Conservation (phyloP, 2,113 vertebrate genomes). For the Sinocyclocheilus maitianheensis region DNA sequence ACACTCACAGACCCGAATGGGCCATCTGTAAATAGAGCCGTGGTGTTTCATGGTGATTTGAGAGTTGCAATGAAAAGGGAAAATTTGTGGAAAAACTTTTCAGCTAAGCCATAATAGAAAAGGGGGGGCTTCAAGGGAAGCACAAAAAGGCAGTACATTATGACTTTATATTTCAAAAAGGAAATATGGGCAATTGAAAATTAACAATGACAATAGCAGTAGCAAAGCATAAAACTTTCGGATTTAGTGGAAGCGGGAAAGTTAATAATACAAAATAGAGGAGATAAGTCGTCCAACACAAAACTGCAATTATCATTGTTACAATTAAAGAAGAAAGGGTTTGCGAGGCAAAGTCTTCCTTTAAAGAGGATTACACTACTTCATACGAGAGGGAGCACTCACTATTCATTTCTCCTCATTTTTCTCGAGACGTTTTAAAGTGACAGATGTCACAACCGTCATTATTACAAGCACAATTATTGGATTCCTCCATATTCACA, state of each 20-base stretch:
- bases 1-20: not conserved
- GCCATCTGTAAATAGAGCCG: slow-evolving; percentile 31
- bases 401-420: slow-evolving; percentile 78
- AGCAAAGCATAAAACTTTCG: slow-evolving; percentile 77
- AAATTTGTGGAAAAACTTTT: slow-evolving; percentile 47
- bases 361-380: slow-evolving; percentile 77
- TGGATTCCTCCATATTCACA: slow-evolving; percentile 61
- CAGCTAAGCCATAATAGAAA: slow-evolving; percentile 53
- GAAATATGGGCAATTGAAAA: slow-evolving; percentile 76
- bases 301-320: slow-evolving; percentile 80
- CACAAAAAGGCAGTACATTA: slow-evolving; percentile 58
- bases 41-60: slow-evolving; percentile 40
- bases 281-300: slow-evolving; percentile 77
- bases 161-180: slow-evolving; percentile 72
- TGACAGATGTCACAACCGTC: slow-evolving; percentile 79
- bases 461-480: slow-evolving; percentile 77
- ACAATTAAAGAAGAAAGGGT: slow-evolving; percentile 77
- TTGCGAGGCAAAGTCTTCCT: slow-evolving; percentile 64
- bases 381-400: slow-evolving; percentile 74
- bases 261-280: slow-evolving; percentile 76
- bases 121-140: slow-evolving; percentile 44
- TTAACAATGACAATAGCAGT: slow-evolving; percentile 70
- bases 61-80: slow-evolving; percentile 26
- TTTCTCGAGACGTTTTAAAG: slow-evolving; percentile 74
- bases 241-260: slow-evolving; percentile 76